Percentiles rank a stretch among this genome's conserved stretches.
These are phyloP conservation scores for Sicus ferrugineus DNA, from an alignment of 2,888 invertebrate genomes.

Conservation along the genomic window DNA sequence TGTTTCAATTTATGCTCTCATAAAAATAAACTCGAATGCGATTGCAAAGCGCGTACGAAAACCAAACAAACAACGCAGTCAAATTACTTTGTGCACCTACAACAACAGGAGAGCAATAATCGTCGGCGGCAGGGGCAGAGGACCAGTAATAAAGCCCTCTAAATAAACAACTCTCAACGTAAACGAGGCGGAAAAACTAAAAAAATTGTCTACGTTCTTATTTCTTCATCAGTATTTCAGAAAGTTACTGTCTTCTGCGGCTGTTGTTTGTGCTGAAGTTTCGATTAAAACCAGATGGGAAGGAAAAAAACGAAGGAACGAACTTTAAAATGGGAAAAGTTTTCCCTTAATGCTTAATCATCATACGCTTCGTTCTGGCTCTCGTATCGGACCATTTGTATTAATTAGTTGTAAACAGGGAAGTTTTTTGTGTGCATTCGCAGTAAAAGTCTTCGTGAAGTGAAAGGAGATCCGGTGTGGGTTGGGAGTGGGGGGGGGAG, in stretches of 20 bases:
- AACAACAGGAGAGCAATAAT: conserved; percentile 20
- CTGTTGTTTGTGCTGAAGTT: conserved; percentile 11
- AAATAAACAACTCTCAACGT: conserved; percentile 5
- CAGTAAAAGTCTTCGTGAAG: no score
- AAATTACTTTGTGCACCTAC: conserved; percentile 23
- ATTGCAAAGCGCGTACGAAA: conserved; percentile 16
- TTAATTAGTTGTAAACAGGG: conserved; percentile 44
- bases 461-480: no score
- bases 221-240: conserved; percentile 14
- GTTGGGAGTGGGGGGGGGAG: no score
- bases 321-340: conserved; percentile 45
- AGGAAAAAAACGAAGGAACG: conserved; percentile 15
- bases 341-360: conserved; percentile 21
- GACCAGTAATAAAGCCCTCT: not conserved
- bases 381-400: conserved; percentile 43
- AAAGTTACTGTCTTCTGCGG: not conserved
- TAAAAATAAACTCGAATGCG: not conserved
- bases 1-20: conserved; percentile 12
- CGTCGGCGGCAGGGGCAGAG: not conserved
- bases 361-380: conserved; percentile 9
- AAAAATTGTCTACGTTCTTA: conserved; percentile 1
- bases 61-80: conserved; percentile 9
- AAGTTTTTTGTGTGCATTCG: conserved; percentile 10
- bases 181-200: conserved; percentile 11
- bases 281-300: conserved; percentile 20